These are phyloP conservation scores for Drosophila peninsularis DNA, from an alignment of 2,888 invertebrate species.

Conservation along the genomic window DNA sequence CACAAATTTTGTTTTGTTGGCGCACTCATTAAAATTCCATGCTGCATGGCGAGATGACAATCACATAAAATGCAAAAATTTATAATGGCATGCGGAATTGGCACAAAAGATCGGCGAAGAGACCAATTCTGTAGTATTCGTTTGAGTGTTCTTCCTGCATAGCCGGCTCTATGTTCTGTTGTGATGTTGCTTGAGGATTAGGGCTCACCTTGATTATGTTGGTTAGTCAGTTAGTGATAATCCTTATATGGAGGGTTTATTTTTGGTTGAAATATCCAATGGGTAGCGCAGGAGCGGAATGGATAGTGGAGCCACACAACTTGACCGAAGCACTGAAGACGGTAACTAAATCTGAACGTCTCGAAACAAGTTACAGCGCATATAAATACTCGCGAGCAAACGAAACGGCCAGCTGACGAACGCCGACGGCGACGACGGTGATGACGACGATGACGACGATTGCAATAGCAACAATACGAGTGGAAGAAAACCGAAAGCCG, in stretches of 20 bases:
- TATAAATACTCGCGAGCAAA: conserved; percentile 75
- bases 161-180: conserved; percentile 10
- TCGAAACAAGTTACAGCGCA: conserved; percentile 82
- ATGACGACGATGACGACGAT: conserved; percentile 13
- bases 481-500: conserved; percentile 75
- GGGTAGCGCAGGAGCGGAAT: conserved; percentile 40
- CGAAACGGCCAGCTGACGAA: conserved; percentile 36
- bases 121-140: neutral
- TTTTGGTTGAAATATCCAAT: conserved; percentile 47
- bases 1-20: conserved; percentile 49
- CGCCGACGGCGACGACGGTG: conserved; percentile 13
- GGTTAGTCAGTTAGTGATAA: conserved; percentile 60
- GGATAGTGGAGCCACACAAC: conserved; percentile 40
- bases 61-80: conserved; percentile 24
- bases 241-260: conserved; percentile 43
- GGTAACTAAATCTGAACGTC: conserved; percentile 83
- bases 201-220: conserved; percentile 63
- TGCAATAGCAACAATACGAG: conserved; percentile 25
- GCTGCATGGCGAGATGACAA: conserved; percentile 38
- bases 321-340: conserved; percentile 75
- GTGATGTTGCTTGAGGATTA: conserved; percentile 17
- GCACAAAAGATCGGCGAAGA: neutral
- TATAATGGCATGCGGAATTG: conserved; percentile 19
- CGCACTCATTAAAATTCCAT: conserved; percentile 65
- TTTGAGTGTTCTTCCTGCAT: neutral